Base-by-base conservation (phyloP, 2,888 invertebrate genomes). In the Caradrina clavipalpis region DNA sequence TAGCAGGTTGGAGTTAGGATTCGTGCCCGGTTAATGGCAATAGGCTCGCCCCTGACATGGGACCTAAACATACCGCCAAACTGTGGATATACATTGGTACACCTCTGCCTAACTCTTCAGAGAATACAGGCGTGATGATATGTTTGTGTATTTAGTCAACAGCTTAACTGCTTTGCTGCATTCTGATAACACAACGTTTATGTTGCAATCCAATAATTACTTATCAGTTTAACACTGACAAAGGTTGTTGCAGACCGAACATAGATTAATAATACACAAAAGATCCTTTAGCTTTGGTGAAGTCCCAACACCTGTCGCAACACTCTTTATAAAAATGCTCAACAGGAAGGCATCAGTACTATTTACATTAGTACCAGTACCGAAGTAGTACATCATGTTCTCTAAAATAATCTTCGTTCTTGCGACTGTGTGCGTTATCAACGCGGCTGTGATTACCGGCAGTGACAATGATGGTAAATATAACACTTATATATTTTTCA, bases 401-500 rank as follows among this genome's bases (percentile, higher is more conserved):
- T 47, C 26, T 17, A 76, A 61, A 73, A 15, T 73, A 17, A 15
- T 76, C 22, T 59, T 78, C 22, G 53, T 77, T 10, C 19, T 82
- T 35, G 72, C 67, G 5, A 54, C 42, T 1, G n/a, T 78, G 1
- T 76, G 31, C 42, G 69, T 73, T 13, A 56, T 73, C 15, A 78
- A 80, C 19, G 79, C 80, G 0, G 79, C 85, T 15, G 72, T 80
- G 31, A 55, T 82, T 6, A 66, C 57, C 8, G 21, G 66, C 8
- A 73, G 72, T 22, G 62, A 72, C 0, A 68, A 57, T 49, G 63
- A 78, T 62, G 85, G 85, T 81, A 81, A 60, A 5, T 72, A 17
- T 5, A 26, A 1, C 0, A 11, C 17, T 19, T 15, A 6, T 10
- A n/a, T 17, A 17, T 45, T 15, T 39, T 39, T 39, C 35, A 35